Evolutionary conservation across 2,113 vertebrate genomes (phyloP), one percentile per base, ranked within the genome.

Genomic region (Bujurquina vittata): DNA sequence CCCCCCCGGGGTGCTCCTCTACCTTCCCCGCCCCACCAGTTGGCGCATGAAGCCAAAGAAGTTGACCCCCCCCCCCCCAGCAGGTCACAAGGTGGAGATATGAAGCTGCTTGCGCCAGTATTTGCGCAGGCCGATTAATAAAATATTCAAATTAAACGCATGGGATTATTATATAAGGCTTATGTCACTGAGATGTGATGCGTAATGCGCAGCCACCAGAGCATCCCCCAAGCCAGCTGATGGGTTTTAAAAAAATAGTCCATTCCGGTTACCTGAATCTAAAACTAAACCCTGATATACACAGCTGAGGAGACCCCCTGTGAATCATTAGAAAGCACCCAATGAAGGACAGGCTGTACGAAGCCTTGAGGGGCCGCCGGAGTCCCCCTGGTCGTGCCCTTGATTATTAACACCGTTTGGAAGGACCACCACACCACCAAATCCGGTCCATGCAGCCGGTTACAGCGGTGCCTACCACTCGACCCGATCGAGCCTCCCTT

Each of bases 111-210:
- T 89, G 90, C 86, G 84, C 90, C 84, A 89, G 10, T 65, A 81
- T 72, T 72, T 52, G 62, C 79, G 69, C 81, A 87, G 20, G 20
- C 3, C 59, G 76, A 74, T 65, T 83, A 77, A 84, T 77, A 35
- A 58, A 58, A 78, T 33, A 86, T 83, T 81, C 75, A 80, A 79
- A 89, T 85, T 62, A 89, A 84, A 88, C 84, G 84, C 52, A 6
- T 77, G 75, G 55, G 59, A 87, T 89, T 69, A 91, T 94, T 94
- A 93, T 84, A 88, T 90, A 91, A 92, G 85, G 75, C 83, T 93
- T 89, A 93, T 90, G 89, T 90, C 86, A 91, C 87, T 88, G 89
- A 61, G 88, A 80, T 65, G 82, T 81, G 83, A 88, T 91, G 91
- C 87, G 78, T 89, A 84, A 93, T 90, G 85, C 90, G 88, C 91